Percentiles rank a stretch among this genome's conserved stretches.
phyloP scores from a whole-genome alignment of 2,888 invertebrate genomes.

The Mayetiola destructor region DNA sequence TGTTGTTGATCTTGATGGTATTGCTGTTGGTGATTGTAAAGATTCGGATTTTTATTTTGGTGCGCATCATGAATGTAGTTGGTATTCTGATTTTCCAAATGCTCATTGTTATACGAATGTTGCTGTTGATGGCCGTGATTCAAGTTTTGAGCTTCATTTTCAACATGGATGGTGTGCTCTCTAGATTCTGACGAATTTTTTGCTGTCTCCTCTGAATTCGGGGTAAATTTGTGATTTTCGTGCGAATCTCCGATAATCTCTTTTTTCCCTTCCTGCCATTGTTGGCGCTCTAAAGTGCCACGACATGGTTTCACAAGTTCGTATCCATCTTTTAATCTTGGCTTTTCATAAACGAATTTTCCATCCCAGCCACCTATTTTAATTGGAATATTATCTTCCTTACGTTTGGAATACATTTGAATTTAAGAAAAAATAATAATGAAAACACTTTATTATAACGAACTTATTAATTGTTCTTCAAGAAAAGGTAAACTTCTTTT shows the following conservation, averaged over 20 bases:
- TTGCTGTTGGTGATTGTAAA: too few species aligned
- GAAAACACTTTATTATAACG: background rate
- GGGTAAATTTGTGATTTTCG: background rate
- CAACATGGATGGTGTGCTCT: background rate
- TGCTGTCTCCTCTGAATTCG: background rate
- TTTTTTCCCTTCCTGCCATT: constrained; percentile 9
- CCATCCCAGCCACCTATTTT: constrained; percentile 36
- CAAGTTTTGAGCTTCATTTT: background rate
- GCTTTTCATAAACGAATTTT: constrained; percentile 26
- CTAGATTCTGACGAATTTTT: background rate
- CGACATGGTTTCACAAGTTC: constrained; percentile 26
- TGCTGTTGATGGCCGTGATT: background rate
- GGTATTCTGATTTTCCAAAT: background rate
- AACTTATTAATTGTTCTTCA: background rate
- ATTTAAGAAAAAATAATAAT: background rate
- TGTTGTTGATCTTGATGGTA: background rate
- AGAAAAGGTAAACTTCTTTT: background rate
- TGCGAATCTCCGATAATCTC: background rate
- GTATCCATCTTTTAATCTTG: constrained; percentile 26
- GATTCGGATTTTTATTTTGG: too few species aligned
- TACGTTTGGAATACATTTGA: constrained; percentile 16
- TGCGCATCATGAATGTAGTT: background rate
- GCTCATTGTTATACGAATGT: background rate
- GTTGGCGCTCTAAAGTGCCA: background rate
- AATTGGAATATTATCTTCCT: constrained; percentile 33